Base-by-base conservation (phyloP, 2,797 vertebrate genomes). In the Leptatherina wallacei region DNA sequence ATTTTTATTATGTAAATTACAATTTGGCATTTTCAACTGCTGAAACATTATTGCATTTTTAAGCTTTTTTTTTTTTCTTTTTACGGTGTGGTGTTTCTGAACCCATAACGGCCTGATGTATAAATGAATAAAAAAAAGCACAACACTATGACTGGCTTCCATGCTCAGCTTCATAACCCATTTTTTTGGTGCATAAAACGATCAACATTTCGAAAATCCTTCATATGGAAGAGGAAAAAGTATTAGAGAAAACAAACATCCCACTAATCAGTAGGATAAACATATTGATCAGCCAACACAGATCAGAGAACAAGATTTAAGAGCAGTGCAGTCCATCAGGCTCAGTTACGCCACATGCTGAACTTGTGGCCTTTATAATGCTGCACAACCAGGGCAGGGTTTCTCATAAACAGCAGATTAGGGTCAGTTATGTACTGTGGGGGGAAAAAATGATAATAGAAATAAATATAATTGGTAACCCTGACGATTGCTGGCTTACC, bases 401-500 rank as follows among this genome's bases (percentile, higher is more conserved):
- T 81, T 82, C 85, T 76, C 73, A 78, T 76, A 75, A 81, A 72
- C 74, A 74, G 4, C 33, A 82, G 88, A 91, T 91, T 89, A 84
- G 86, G 90, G 88, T 90, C 90, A 91, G 72, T 77, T 74, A 66
- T 79, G 82, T 55, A 22, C 69, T 4, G 61, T 42, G 66, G 69
- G 24, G 24, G 24, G 67, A 64, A 75, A 24, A 69, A 60, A 69
- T 18, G 7, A 20, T 20, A 3, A 58, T 33, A 56, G 16, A 18
- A 56, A 56, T 32, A 22, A 44, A n/a, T 20, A 14, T 59, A 72
- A 49, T 32, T 32, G 29, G 36, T 35, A 61, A 38, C 3, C 35
- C 18, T n/a, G 71, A 38, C 44, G 61, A 20, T 8, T 67, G 42
- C n/a, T n/a, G 58, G 61, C 36, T 81, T 65, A 84, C 75, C 63